Conservation (phyloP, 2,888 invertebrate species). For the Pteria penguin region DNA sequence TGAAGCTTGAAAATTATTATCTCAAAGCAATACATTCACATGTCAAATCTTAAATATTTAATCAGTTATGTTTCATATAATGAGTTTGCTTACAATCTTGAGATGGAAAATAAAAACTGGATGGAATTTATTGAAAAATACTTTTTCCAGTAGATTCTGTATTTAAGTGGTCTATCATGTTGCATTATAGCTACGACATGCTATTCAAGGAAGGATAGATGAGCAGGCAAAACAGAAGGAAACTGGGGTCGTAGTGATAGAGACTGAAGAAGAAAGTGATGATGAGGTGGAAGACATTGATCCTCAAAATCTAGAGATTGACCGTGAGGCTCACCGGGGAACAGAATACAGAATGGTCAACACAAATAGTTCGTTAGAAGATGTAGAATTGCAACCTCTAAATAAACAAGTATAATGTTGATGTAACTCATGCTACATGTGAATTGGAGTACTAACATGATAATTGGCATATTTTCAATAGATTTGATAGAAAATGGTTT, state of each 20-base stretch:
- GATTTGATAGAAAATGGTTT: no score
- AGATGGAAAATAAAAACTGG: not conserved
- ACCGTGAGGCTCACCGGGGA: not conserved
- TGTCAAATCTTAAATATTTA: no score
- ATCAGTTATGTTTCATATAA: no score
- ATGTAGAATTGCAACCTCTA: not conserved
- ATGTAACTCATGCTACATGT: no score
- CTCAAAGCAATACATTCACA: no score
- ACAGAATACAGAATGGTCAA: constrained; percentile 15
- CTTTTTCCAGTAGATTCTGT: not conserved
- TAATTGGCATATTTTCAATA: no score
- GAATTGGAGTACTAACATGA: no score
- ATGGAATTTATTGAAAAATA: not conserved
- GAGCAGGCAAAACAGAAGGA: constrained; percentile 46
- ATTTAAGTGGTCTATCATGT: no score
- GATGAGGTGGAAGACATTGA: constrained; percentile 41
- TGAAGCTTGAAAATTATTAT: no score
- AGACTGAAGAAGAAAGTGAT: not conserved
- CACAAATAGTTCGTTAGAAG: not conserved
- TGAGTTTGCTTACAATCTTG: no score
- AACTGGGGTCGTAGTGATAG: not conserved
- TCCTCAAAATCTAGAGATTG: constrained; percentile 36
- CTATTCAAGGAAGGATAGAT: constrained; percentile 74
- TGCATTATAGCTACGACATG: constrained; percentile 62
- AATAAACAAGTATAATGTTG: no score